A percentile compares a stretch with the other conserved stretches of the same genome.
Evolutionary conservation across 2,113 vertebrate genomes (phyloP).

Genomic region (Eublepharis macularius): DNA sequence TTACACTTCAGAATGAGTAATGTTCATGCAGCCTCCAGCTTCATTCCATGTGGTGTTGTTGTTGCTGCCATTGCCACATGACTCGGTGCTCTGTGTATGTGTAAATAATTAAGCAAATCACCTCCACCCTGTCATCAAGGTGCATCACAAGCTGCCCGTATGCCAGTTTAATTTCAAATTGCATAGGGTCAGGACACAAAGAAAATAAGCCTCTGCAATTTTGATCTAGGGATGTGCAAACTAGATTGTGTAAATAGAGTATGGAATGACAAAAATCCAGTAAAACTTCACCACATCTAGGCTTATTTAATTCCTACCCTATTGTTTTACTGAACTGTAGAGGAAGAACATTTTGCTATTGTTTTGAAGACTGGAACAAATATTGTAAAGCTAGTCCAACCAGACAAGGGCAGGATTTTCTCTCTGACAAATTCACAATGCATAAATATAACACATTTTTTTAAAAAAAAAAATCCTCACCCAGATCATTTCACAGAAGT

Average conservation of each 20-base stretch:
- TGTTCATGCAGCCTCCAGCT: conserved; percentile 53
- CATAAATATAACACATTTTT: conserved; percentile 58
- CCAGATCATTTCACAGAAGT: not conserved
- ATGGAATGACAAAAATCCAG: conserved; percentile 64
- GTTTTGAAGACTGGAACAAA: conserved; percentile 54
- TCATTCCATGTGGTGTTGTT: conserved; percentile 44
- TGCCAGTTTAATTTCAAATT: conserved; percentile 61
- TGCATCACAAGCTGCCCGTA: conserved; percentile 46
- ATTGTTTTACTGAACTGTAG: conserved; percentile 38
- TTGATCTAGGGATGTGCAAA: conserved; percentile 31
- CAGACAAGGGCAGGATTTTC: conserved; percentile 52
- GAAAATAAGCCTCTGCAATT: conserved; percentile 42
- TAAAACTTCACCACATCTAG: conserved; percentile 37
- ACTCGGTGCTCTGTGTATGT: conserved; percentile 58
- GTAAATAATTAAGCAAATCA: conserved; percentile 69
- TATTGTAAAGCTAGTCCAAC: conserved; percentile 70
- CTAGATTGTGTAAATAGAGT: conserved; percentile 38
- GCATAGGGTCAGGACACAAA: conserved; percentile 45
- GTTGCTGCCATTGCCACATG: conserved; percentile 37
- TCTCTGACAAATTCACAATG: conserved; percentile 51
- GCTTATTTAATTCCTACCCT: conserved; percentile 42
- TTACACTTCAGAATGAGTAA: conserved; percentile 69
- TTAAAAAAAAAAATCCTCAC: not conserved
- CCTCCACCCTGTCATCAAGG: conserved; percentile 70
- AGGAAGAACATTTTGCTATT: conserved; percentile 37